A percentile compares a stretch with the other conserved stretches of the same genome.
Evolutionary conservation across 2,888 invertebrate genomes (phyloP).

Genomic region (Stegana nigrithorax): DNA sequence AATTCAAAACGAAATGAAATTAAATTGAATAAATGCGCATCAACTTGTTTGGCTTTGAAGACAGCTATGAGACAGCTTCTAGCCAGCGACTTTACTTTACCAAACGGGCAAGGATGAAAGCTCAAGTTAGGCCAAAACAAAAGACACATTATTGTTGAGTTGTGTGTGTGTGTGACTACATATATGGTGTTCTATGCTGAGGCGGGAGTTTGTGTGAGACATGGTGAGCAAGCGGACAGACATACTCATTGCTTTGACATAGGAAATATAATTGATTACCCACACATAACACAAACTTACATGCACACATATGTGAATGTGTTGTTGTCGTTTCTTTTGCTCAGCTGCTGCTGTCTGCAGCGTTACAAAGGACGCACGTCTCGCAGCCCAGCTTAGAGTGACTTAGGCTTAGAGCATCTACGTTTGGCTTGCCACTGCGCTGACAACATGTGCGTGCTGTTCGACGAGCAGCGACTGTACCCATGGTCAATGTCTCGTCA

Average conservation of each 20-base stretch:
- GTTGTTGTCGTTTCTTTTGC: too few species aligned
- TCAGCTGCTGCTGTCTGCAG: too few species aligned
- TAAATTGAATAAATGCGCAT: slow-evolving; percentile 31
- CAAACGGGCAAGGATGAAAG: not conserved
- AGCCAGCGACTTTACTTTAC: too few species aligned
- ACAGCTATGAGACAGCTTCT: too few species aligned
- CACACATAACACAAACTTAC: slow-evolving; percentile 17
- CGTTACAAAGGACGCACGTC: too few species aligned
- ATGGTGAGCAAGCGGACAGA: too few species aligned
- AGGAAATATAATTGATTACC: slow-evolving; percentile 55
- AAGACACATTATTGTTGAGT: not conserved
- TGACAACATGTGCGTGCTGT: too few species aligned
- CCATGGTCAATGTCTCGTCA: too few species aligned
- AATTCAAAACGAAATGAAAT: slow-evolving; percentile 38
- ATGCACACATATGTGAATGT: not conserved
- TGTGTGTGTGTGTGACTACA: not conserved
- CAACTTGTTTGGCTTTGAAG: not conserved
- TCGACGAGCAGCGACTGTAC: too few species aligned
- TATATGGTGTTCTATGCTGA: not conserved
- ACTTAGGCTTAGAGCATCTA: too few species aligned
- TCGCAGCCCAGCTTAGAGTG: too few species aligned
- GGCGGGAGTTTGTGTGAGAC: not conserved
- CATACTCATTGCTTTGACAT: slow-evolving; percentile 41
- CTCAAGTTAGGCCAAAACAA: not conserved
- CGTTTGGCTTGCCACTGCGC: too few species aligned